Evolutionary conservation across 2,797 vertebrate genomes (phyloP), one percentile per base, ranked within the genome.

Genomic region (Parotocinclus haroldoi): DNA sequence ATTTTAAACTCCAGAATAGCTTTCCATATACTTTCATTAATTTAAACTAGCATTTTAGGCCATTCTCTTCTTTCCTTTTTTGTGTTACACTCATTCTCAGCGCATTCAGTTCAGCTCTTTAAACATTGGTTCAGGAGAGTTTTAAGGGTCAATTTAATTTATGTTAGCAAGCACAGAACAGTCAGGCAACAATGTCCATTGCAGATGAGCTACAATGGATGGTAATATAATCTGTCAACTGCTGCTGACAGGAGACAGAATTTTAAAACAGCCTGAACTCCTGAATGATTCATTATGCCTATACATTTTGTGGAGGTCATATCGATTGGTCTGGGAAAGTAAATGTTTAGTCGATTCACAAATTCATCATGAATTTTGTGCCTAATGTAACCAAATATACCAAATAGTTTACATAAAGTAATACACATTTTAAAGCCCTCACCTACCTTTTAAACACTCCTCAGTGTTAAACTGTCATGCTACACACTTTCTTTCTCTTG

Each of bases 171-270:
- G 52, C 57, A 57, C 54, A 73, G 50, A 49, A 57, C 39, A 66
- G 61, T 48, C 45, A 9, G 38, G 39, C 68, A 74, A 55, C 58
- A 60, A 40, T 38, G 74, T 73, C 57, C 62, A 46, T 73, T 71
- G 66, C 72, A 77, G 66, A 79, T 70, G 72, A 79, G 83, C 66
- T 76, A 81, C 78, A 80, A 68, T 81, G 75, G 84, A 81, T 76
- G 78, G 75, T 87, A 85, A 89, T 88, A 76, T 67, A 76, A 81
- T 83, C 78, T 86, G 84, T 89, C 87, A 85, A 71, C 78, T 76
- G 80, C 83, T 85, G 81, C 86, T 84, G 81, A 86, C 73, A 75
- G 76, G 82, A 85, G 84, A 79, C 78, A 72, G 74, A 78, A 76
- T 85, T 87, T 86, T 80, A 81, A 86, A 86, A 84, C 68, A 78